Evolutionary conservation across 53 echinoderm and acorn worm species (phyloP), one percentile per base, ranked within the genome.

Genomic region (Mesocentrotus franciscanus): DNA sequence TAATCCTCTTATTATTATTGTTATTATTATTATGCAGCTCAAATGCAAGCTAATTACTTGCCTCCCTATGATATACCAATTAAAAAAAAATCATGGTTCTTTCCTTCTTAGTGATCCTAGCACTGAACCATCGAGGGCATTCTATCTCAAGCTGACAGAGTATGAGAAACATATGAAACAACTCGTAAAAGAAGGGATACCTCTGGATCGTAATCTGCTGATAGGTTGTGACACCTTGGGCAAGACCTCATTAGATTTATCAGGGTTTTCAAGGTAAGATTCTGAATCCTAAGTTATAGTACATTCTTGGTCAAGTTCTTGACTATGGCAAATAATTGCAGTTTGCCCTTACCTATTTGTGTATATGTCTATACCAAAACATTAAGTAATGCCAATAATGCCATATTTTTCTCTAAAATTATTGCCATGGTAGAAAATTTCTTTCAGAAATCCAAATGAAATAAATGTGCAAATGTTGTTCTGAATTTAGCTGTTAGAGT

Each of bases 91-190:
- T 68, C 2, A 6, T 74, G 30, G 33, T 39, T 81, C 5, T 81
- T 81, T 9, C 22, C 9, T 20, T 87, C 29, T 60, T 87, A 98
- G 97, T 71, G 96, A 95, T 83, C 90, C 92, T 26, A 70, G 15
- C n/a, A 83, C 95, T 22, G 97, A 99, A 74, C 99, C 97, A 22
- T 96, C 93, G 0, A 94, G 96, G 78, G 97, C 92, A 22, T 96
- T 95, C 85, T 96, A 98, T 56, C 70, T 99, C 49, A 95, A 95
- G 74, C 72, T 85, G 5, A 85, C 58, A 1, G 95, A 96, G 27
- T 99, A 99, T 89, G 99, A 99, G 61, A 92, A 90, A 24, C 95
- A 98, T 85, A 85, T 99, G 16, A 92, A 95, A 42, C 92, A 85
- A 15, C 97, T 98, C 22, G 90, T 99, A 2, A 89, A 75, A 15